phyloP scores from a whole-genome alignment of 2,797 vertebrate genomes.

The Mormyrus hasselquistii region DNA sequence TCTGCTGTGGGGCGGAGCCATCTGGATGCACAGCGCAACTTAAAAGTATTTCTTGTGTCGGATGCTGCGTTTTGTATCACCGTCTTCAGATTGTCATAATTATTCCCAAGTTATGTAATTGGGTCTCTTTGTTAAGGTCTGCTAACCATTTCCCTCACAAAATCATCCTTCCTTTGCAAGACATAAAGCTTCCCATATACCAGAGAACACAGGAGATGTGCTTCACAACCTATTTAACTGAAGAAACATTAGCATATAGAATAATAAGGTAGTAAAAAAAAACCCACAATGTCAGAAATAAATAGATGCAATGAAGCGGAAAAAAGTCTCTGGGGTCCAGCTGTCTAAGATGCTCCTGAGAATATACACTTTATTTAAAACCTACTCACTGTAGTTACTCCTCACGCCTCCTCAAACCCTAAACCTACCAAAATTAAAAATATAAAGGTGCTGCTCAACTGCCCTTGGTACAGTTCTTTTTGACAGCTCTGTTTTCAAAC shows the following conservation, averaged over 20 bases:
- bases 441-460: neutral
- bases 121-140: neutral
- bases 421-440: neutral
- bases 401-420: neutral
- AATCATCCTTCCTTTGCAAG: neutral
- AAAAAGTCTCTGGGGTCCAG: neutral
- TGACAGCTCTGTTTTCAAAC: neutral
- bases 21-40: neutral
- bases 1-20: too few species aligned
- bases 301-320: neutral
- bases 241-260: neutral
- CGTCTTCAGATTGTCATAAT: neutral
- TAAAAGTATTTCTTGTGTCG: neutral
- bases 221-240: neutral
- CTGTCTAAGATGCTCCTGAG: neutral
- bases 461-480: neutral
- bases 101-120: neutral
- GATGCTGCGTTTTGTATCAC: neutral
- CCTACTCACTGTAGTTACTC: neutral
- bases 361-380: neutral
- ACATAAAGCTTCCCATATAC: neutral
- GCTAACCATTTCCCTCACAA: neutral
- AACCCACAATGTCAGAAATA: neutral
- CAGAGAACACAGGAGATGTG: neutral
- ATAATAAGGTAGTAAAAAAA: neutral